phyloP scores from a whole-genome alignment of 2,113 vertebrate species.

The Heliornis fulica region DNA sequence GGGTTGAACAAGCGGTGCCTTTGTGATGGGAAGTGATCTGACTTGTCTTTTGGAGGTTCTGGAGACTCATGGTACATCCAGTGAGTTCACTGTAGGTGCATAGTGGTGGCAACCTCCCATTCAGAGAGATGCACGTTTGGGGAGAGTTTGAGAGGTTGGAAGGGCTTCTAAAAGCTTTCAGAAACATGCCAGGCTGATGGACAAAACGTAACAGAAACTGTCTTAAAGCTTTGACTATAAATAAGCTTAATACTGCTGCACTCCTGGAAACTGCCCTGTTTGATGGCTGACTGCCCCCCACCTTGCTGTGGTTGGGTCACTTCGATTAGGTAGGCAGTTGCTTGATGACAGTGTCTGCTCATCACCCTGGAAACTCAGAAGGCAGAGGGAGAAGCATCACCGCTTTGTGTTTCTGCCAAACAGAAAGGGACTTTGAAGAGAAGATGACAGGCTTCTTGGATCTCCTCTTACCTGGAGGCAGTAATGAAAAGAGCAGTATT shows the following conservation, averaged over 20 bases:
- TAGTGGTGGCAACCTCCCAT: background rate
- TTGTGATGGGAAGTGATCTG: background rate
- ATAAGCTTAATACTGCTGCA: fast-evolving
- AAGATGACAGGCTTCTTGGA: background rate
- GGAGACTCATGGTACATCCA: background rate
- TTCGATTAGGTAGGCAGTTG: background rate
- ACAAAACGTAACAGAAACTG: background rate
- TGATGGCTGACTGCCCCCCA: background rate
- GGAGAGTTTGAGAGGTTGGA: background rate
- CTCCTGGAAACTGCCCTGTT: fast-evolving
- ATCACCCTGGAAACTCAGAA: fast-evolving
- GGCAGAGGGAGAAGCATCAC: background rate
- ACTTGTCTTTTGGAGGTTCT: background rate
- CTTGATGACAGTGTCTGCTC: fast-evolving
- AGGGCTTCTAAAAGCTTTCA: background rate
- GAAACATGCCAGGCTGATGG: background rate
- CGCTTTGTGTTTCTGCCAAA: background rate
- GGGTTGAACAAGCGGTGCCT: background rate
- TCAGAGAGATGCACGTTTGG: background rate
- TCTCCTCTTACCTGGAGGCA: background rate
- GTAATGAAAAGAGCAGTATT: background rate
- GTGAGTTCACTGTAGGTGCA: background rate
- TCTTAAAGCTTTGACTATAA: background rate
- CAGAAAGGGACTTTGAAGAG: background rate
- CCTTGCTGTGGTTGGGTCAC: background rate